Evolutionary conservation across 1,140 invertebrate genomes (phyloP).

Genomic region (Drosophila willistoni): DNA sequence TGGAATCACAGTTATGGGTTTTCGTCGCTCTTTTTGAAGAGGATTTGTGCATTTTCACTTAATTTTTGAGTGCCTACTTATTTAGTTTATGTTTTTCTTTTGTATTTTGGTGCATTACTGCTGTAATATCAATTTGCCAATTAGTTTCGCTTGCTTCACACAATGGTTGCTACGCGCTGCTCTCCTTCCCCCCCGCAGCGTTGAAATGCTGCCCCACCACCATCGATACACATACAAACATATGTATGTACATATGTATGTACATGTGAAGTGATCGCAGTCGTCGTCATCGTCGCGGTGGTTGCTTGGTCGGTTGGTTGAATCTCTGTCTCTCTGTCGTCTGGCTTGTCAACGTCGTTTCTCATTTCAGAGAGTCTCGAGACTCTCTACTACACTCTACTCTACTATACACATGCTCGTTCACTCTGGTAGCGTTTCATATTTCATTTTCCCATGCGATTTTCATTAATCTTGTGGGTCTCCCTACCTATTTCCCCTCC

Average conservation of each 20-base stretch:
- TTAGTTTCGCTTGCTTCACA: slow-evolving; percentile 53
- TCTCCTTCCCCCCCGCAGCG: slow-evolving; percentile 13
- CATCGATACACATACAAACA: too few species aligned
- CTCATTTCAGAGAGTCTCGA: slow-evolving; percentile 19
- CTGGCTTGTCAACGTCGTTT: slow-evolving; percentile 19
- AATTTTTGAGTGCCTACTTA: neutral
- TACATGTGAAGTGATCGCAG: slow-evolving; percentile 31
- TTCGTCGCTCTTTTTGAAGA: neutral
- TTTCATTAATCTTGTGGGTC: slow-evolving; percentile 63
- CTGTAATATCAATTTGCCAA: slow-evolving; percentile 51
- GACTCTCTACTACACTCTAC: slow-evolving; percentile 30
- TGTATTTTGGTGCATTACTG: slow-evolving; percentile 26
- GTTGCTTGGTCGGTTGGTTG: slow-evolving; percentile 41
- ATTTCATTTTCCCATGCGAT: slow-evolving; percentile 74
- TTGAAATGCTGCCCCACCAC: slow-evolving; percentile 13
- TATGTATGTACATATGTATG: too few species aligned
- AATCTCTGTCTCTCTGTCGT: slow-evolving; percentile 11
- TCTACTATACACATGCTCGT: slow-evolving; percentile 33
- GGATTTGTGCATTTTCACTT: neutral
- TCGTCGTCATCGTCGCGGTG: slow-evolving; percentile 44
- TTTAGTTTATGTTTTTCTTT: neutral
- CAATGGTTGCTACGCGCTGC: slow-evolving; percentile 31
- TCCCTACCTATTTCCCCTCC: slow-evolving; percentile 21
- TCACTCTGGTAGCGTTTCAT: slow-evolving; percentile 50
- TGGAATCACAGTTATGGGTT: neutral